A percentile compares a stretch with the other conserved stretches of the same genome.
Conservation (phyloP, 1,140 invertebrate species). For the Orius laevigatus region DNA sequence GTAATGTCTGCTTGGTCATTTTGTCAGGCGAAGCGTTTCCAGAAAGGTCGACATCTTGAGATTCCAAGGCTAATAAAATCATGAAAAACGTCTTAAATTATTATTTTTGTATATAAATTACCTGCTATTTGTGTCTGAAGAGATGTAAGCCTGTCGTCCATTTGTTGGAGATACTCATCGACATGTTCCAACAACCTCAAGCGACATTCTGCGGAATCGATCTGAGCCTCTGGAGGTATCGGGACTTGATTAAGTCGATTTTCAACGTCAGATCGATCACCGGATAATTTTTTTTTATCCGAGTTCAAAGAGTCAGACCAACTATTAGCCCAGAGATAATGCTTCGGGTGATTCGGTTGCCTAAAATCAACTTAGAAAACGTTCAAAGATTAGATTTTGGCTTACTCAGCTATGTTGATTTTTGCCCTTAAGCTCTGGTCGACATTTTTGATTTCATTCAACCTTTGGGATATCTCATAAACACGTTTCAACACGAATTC, state of each 20-base stretch:
- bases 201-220: constrained; percentile 60
- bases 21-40: constrained; percentile 24
- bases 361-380: constrained; percentile 25
- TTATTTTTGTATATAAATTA: constrained; percentile 22
- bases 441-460: constrained; percentile 46
- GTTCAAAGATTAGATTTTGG: constrained; percentile 19
- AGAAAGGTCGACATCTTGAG: constrained; percentile 27
- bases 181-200: constrained; percentile 62
- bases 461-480: constrained; percentile 51
- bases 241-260: neutral
- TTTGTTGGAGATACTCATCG: constrained; percentile 49
- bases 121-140: constrained; percentile 62
- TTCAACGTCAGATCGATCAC: constrained; percentile 19
- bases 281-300: constrained; percentile 21
- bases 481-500: constrained; percentile 41
- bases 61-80: constrained; percentile 30
- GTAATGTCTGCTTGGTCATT: constrained; percentile 34
- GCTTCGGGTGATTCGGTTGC: constrained; percentile 59
- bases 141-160: constrained; percentile 50
- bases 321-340: constrained; percentile 70
- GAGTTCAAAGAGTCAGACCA: constrained; percentile 40
- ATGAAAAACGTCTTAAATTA: constrained; percentile 11
- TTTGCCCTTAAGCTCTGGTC: constrained; percentile 56
- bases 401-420: constrained; percentile 58
- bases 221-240: constrained; percentile 63